These are phyloP conservation scores for Leptoclinus maculatus DNA, from an alignment of 2,797 vertebrate species.

Conservation along the genomic window DNA sequence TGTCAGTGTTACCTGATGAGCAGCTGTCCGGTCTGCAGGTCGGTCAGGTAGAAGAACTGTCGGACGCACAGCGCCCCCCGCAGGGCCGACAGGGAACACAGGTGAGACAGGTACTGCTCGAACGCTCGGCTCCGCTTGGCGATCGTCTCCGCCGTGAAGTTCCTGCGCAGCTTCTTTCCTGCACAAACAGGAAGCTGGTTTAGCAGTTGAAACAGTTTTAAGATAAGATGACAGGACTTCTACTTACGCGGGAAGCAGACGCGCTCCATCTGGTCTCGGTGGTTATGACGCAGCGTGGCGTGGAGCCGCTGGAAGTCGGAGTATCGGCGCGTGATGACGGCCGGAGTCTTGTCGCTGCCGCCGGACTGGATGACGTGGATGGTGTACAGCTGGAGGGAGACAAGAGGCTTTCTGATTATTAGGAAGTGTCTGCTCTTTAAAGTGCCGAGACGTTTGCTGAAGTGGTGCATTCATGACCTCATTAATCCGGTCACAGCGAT, in stretches of 20 bases:
- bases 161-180: slow-evolving; percentile 90
- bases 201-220: no score
- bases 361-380: slow-evolving; percentile 89
- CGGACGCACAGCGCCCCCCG: slow-evolving; percentile 84
- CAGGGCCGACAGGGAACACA: slow-evolving; percentile 87
- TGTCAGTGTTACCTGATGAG: slow-evolving; percentile 80
- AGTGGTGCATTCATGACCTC: no score
- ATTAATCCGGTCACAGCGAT: no score
- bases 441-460: no score
- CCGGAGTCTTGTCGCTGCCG: slow-evolving; percentile 86
- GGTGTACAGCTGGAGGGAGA: slow-evolving; percentile 90
- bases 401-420: background rate
- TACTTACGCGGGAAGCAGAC: slow-evolving; percentile 89
- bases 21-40: slow-evolving; percentile 88
- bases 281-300: slow-evolving; percentile 84
- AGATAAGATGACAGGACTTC: no score
- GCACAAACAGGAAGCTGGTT: background rate
- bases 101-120: slow-evolving; percentile 92
- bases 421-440: background rate
- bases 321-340: slow-evolving; percentile 90
- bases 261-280: slow-evolving; percentile 87
- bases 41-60: slow-evolving; percentile 91
- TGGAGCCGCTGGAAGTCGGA: slow-evolving; percentile 93
- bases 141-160: slow-evolving; percentile 94
- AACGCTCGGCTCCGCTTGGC: slow-evolving; percentile 95